A percentile compares a stretch with the other conserved stretches of the same genome.
Conservation (phyloP, 2,888 invertebrate genomes). For the Cephus spinipes region DNA sequence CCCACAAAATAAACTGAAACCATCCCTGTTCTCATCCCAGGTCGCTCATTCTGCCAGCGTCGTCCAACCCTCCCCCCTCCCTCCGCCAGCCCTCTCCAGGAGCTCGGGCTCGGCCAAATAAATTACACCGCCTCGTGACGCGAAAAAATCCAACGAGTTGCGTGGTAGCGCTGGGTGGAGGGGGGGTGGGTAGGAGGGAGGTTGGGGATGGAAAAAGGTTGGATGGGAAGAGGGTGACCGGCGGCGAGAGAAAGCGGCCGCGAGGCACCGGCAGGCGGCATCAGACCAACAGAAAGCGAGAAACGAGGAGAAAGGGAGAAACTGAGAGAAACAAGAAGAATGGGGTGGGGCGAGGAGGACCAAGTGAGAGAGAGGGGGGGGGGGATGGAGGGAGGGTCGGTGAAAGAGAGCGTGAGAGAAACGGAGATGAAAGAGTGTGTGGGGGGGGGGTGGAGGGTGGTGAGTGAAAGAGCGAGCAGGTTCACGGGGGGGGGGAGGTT, state of each 20-base stretch:
- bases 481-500: background rate
- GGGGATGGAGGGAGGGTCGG: background rate
- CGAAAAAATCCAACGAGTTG: constrained; percentile 63
- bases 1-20: constrained; percentile 64
- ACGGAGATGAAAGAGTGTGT: constrained; percentile 9
- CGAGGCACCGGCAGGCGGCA: background rate
- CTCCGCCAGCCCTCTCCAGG: background rate
- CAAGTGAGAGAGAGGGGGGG: constrained; percentile 21
- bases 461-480: constrained; percentile 19
- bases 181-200: constrained; percentile 16
- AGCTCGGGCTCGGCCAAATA: constrained; percentile 55
- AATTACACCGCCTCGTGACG: constrained; percentile 65
- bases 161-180: constrained; percentile 24
- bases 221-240: constrained; percentile 24
- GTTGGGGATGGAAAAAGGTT: constrained; percentile 13
- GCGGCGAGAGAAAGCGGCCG: constrained; percentile 20
- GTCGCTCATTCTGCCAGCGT: constrained; percentile 17
- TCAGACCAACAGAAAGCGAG: too few species aligned
- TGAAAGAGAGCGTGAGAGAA: constrained; percentile 7
- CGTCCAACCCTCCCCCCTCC: constrained; percentile 12
- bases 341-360: constrained; percentile 32
- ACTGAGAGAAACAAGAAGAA: constrained; percentile 42
- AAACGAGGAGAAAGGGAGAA: constrained; percentile 46
- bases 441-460: constrained; percentile 22
- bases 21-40: constrained; percentile 38